Conservation (phyloP, 2,888 invertebrate genomes). For the Strigamia maritima region DNA sequence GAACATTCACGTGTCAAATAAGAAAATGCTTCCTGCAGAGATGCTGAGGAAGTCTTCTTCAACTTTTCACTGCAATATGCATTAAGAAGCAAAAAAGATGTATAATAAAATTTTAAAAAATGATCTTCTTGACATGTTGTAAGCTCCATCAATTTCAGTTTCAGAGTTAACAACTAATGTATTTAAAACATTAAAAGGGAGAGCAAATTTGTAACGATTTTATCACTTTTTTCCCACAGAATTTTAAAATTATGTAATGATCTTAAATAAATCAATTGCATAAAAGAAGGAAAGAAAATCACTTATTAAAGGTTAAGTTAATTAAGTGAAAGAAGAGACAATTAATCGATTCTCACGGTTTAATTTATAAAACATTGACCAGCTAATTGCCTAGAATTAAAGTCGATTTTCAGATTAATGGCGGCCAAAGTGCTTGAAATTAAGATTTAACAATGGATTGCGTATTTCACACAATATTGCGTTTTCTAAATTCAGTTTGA, state of each 20-base stretch:
- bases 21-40: conserved; percentile 21
- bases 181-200: too few relatives aligned
- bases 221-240: not conserved
- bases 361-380: not conserved
- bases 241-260: not conserved
- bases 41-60: conserved; percentile 3
- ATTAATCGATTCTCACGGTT: conserved; percentile 1
- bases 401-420: not conserved
- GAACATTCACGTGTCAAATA: not conserved
- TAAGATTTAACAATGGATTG: not conserved
- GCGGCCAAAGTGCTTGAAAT: not conserved
- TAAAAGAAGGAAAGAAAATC: not conserved
- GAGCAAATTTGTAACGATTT: too few relatives aligned
- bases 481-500: conserved; percentile 1
- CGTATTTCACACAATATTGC: not conserved
- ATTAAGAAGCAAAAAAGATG: not conserved
- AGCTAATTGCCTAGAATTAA: not conserved
- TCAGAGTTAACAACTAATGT: too few relatives aligned
- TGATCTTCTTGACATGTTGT: too few relatives aligned
- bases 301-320: not conserved
- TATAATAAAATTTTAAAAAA: not conserved
- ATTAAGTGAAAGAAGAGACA: conserved; percentile 14
- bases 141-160: too few relatives aligned
- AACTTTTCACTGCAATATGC: not conserved
- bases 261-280: conserved; percentile 9